Evolutionary conservation across 2,113 vertebrate species (phyloP).

Genomic region (cat (Felis catus)): DNA sequence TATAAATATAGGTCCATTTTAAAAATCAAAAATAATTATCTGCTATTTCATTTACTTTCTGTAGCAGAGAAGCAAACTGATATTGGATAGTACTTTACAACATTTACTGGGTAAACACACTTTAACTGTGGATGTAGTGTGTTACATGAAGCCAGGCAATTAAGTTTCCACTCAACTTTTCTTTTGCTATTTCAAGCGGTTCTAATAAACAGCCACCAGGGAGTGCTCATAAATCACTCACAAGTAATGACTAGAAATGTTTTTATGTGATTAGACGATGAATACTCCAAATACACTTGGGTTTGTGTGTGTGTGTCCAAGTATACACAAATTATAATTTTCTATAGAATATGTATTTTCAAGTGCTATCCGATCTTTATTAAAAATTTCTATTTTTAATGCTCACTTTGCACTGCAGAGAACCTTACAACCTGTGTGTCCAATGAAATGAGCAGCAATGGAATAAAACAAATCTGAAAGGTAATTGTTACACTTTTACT

Average conservation of each 20-base stretch:
- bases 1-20: neutral
- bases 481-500: neutral
- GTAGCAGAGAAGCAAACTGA: conserved; percentile 36
- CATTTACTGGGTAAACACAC: neutral
- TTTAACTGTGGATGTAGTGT: neutral
- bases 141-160: neutral
- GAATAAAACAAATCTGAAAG: neutral
- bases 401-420: neutral
- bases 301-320: neutral
- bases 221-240: conserved; percentile 71
- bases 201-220: conserved; percentile 57
- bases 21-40: conserved; percentile 3
- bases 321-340: conserved; percentile 31
- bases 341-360: neutral
- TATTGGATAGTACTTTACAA: neutral
- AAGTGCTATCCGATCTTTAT: neutral
- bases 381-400: neutral
- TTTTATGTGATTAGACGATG: conserved; percentile 49
- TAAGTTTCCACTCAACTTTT: conserved; percentile 49
- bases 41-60: conserved; percentile 30
- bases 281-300: conserved; percentile 49
- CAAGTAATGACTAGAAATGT: conserved; percentile 48
- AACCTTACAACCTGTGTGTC: neutral
- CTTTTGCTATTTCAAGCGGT: conserved; percentile 61
- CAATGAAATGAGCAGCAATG: neutral